Percentiles rank a stretch among this genome's conserved stretches.
Evolutionary conservation across 2,797 vertebrate genomes (phyloP).

Genomic region (Myotis planiceps): DNA sequence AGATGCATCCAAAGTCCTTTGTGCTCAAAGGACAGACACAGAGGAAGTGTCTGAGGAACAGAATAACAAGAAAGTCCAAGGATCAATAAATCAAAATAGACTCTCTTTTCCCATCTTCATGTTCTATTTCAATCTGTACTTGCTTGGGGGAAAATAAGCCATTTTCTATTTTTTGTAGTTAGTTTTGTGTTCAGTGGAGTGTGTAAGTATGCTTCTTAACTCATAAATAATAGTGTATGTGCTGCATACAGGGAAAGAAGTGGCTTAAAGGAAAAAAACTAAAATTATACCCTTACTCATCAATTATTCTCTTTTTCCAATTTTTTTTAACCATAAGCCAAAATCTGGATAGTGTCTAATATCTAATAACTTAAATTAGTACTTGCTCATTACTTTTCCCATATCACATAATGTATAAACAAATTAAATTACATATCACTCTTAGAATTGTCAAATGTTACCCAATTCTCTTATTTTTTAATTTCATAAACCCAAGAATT

Average conservation of each 20-base stretch:
- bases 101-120: constrained; percentile 41
- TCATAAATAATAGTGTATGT: constrained; percentile 40
- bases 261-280: not conserved
- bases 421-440: not conserved
- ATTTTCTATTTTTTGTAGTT: constrained; percentile 71
- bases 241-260: constrained; percentile 18
- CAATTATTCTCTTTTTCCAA: constrained; percentile 27
- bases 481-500: not conserved
- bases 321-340: constrained; percentile 1
- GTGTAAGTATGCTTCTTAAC: constrained; percentile 65
- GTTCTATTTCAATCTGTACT: constrained; percentile 60
- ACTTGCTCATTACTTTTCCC: not conserved
- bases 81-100: constrained; percentile 65
- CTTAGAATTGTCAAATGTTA: not conserved
- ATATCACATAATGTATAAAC: not conserved
- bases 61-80: constrained; percentile 11
- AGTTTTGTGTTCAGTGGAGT: constrained; percentile 73
- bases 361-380: not conserved
- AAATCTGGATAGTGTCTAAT: not conserved
- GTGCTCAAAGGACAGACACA: not conserved
- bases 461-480: not conserved
- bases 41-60: constrained; percentile 21
- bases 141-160: constrained; percentile 71
- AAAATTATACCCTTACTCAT: not conserved
- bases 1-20: not conserved